Evolutionary conservation across 2,113 vertebrate species (phyloP).

Genomic region (Emydura subglobosa): DNA sequence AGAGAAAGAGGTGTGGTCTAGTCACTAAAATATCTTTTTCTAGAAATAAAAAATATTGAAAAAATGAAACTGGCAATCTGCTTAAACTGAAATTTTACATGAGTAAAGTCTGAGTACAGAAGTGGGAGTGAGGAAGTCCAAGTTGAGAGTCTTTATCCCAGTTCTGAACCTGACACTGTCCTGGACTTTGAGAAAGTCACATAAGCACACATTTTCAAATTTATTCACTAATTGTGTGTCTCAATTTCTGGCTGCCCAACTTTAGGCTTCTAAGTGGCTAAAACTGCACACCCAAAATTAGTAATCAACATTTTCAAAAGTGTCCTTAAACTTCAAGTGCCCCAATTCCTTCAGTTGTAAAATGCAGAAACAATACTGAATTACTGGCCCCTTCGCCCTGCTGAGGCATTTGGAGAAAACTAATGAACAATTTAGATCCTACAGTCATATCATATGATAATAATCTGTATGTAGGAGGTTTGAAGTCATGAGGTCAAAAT

Average conservation of each 20-base stretch:
- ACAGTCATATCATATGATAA: background rate
- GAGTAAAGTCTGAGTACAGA: background rate
- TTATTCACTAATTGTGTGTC: background rate
- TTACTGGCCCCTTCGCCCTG: background rate
- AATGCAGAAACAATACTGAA: background rate
- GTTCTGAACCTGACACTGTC: background rate
- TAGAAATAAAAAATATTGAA: background rate
- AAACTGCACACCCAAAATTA: background rate
- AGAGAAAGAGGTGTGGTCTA: background rate
- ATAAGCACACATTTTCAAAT: background rate
- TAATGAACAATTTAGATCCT: background rate
- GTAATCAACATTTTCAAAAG: background rate
- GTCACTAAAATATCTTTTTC: background rate
- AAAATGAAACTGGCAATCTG: background rate
- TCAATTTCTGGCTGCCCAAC: background rate
- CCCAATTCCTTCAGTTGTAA: background rate
- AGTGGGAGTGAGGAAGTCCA: background rate
- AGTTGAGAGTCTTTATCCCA: background rate
- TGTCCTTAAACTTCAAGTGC: background rate
- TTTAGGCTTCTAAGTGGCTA: background rate
- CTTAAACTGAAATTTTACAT: background rate
- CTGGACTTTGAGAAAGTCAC: background rate
- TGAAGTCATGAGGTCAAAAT: background rate
- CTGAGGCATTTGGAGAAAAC: background rate
- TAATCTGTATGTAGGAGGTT: background rate